Base-by-base conservation (phyloP, 2,113 vertebrate species). In the Gorilla gorilla region DNA sequence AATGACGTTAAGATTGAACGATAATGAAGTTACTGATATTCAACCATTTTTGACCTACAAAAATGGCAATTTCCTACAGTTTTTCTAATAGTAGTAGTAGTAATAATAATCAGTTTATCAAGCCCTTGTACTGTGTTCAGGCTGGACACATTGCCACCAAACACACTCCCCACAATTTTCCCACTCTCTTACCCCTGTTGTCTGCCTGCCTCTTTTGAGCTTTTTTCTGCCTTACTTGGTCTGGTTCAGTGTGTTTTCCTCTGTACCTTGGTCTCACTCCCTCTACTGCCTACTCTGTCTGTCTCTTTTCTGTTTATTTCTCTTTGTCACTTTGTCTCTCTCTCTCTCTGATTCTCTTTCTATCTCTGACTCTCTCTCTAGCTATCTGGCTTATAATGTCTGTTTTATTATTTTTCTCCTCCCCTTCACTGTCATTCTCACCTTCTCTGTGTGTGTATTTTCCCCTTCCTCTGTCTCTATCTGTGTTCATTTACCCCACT, bases 181-280 rank as follows among this genome's bases (percentile, higher is more conserved):
- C 27, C 17, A 61, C 14, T 91, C 8, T 94, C 27, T 72, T 52
- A 45, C 35, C 0, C 14, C 27, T 12, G 0, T 76, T 75, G n/a
- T 61, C 76, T 91, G 9, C 55, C 75, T 86, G 13, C 27, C 22
- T 83, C 43, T 86, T 68, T 85, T 55, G 16, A 13, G 30, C 27
- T 61, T 82, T 95, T 84, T 9, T 90, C 57, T 92, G 64, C 96
- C n/a, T 96, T 83, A 17, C 35, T 80, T n/a, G 48, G 66, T 68
- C 55, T 87, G 4, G 57, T 66, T 81, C 11, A 4, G 25, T 7
- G 4, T 90, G 50, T 50, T 94, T 96, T 59, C 50, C 57, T 95
- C 22, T 84, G 13, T 57, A 84, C 59, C 22, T 70, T 92, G 38
- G 14, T 90, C 75, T 88, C 43, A 76, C 40, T 94, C 27, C 64